These are phyloP conservation scores for Coenonympha arcania DNA, from an alignment of 2,888 invertebrate species.

Conservation along the genomic window DNA sequence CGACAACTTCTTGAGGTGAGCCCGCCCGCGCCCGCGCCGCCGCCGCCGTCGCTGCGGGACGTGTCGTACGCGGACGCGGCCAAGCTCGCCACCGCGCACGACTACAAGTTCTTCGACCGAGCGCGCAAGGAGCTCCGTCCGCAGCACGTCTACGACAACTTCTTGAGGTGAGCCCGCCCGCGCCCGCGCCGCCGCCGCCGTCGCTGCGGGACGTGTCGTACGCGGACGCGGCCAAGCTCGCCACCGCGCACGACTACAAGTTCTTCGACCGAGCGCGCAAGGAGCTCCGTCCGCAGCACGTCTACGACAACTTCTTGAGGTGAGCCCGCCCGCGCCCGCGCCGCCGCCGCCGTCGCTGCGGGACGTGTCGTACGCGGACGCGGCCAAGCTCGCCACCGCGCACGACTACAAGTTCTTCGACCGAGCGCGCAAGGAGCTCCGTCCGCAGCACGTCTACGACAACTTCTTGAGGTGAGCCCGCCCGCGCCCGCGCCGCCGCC, in stretches of 20 bases:
- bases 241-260: conserved; percentile 92
- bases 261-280: conserved; percentile 97
- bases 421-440: conserved; percentile 88
- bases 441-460: conserved; percentile 91
- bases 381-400: conserved; percentile 91
- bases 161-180: no score
- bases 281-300: conserved; percentile 87
- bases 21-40: no score
- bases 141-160: conserved; percentile 95
- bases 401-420: conserved; percentile 98
- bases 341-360: conserved; percentile 68
- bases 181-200: conserved; percentile 2
- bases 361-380: conserved; percentile 90
- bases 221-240: conserved; percentile 93
- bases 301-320: conserved; percentile 91
- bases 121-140: conserved; percentile 89
- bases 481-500: conserved; percentile 6
- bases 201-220: conserved; percentile 84
- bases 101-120: conserved; percentile 97
- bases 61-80: conserved; percentile 91
- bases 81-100: conserved; percentile 91
- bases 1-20: conserved; percentile 88
- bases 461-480: conserved; percentile 92
- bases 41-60: conserved; percentile 77
- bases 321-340: no score